Evolutionary conservation across 2,888 invertebrate species (phyloP).

Genomic region (Patella caerulea): DNA sequence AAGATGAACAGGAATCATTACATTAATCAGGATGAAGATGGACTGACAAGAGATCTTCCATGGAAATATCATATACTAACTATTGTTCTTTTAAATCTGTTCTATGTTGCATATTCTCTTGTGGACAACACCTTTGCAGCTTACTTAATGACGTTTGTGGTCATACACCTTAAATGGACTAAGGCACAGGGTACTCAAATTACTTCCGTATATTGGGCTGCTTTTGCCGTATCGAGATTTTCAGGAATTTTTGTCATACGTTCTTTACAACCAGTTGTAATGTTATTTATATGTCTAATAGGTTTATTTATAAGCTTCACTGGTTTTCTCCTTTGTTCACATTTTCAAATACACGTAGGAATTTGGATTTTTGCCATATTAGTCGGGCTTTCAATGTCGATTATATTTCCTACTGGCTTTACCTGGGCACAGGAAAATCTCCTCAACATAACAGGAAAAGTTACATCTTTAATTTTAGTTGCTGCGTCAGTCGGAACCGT

Average conservation of each 20-base stretch:
- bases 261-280: slow-evolving; percentile 60
- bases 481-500: slow-evolving; percentile 69
- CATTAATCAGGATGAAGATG: slow-evolving; percentile 19
- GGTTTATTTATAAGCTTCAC: slow-evolving; percentile 41
- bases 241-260: slow-evolving; percentile 66
- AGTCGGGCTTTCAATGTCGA: slow-evolving; percentile 68
- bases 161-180: slow-evolving; percentile 60
- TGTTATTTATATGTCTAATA: slow-evolving; percentile 41
- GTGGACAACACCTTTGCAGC: slow-evolving; percentile 70
- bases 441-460: slow-evolving; percentile 67
- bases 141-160: slow-evolving; percentile 66
- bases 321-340: slow-evolving; percentile 32
- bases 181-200: slow-evolving; percentile 62
- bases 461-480: slow-evolving; percentile 66
- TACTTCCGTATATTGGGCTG: slow-evolving; percentile 71
- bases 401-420: slow-evolving; percentile 70
- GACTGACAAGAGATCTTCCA: slow-evolving; percentile 27
- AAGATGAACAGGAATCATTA: slow-evolving; percentile 6
- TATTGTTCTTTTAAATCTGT: slow-evolving; percentile 59
- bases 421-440: slow-evolving; percentile 70
- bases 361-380: slow-evolving; percentile 64
- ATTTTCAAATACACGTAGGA: slow-evolving; percentile 36
- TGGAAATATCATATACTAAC: slow-evolving; percentile 47
- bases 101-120: slow-evolving; percentile 68
- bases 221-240: slow-evolving; percentile 68